phyloP scores from a whole-genome alignment of 2,888 invertebrate species.

The Galeruca laticollis region DNA sequence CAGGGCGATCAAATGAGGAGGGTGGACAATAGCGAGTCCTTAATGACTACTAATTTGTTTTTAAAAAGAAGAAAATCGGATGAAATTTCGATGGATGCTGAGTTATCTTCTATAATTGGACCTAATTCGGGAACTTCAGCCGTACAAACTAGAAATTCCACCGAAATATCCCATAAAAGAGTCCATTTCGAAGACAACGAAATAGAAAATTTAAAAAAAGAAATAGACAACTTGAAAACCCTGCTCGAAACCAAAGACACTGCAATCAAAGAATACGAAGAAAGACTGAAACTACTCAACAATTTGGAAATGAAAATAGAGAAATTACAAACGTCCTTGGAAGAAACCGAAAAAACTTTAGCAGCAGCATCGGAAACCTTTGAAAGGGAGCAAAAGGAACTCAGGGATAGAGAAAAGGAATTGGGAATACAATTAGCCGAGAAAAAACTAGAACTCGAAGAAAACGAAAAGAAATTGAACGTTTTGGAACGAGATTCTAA shows the following conservation, averaged over 20 bases:
- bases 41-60: conserved; percentile 33
- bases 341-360: conserved; percentile 70
- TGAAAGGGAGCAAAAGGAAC: conserved; percentile 70
- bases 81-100: conserved; percentile 49
- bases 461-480: conserved; percentile 70
- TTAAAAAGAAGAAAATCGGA: conserved; percentile 34
- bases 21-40: conserved; percentile 48
- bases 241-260: conserved; percentile 73
- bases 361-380: conserved; percentile 66
- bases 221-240: conserved; percentile 68
- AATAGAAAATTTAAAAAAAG: conserved; percentile 55
- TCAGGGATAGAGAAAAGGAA: conserved; percentile 58
- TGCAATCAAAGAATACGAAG: conserved; percentile 71
- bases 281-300: conserved; percentile 69
- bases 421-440: conserved; percentile 72
- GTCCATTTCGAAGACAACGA: conserved; percentile 70
- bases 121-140: conserved; percentile 21
- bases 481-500: conserved; percentile 71
- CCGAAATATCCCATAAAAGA: conserved; percentile 59
- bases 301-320: conserved; percentile 69
- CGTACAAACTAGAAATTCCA: conserved; percentile 56
- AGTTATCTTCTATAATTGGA: conserved; percentile 61
- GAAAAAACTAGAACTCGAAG: conserved; percentile 70
- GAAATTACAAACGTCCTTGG: conserved; percentile 70
- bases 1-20: conserved; percentile 71